A percentile compares a stretch with the other conserved stretches of the same genome.
Conservation (phyloP, 2,113 vertebrate genomes). For the Tragelaphus buxtoni region DNA sequence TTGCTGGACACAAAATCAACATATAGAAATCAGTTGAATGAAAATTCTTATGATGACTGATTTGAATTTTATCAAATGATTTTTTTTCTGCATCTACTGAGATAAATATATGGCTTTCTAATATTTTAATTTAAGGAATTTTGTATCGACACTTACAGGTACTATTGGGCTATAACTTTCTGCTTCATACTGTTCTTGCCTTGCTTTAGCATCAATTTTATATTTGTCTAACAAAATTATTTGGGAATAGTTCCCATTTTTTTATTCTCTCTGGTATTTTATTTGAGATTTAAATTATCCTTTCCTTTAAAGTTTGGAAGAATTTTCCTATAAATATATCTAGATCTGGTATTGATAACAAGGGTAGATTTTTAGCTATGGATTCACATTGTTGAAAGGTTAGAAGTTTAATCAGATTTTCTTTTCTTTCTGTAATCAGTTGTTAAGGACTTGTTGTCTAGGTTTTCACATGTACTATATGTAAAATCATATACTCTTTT, state of each 20-base stretch:
- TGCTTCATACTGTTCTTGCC: background rate
- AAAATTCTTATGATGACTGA: background rate
- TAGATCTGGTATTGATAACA: no score
- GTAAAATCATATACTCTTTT: background rate
- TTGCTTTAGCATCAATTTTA: background rate
- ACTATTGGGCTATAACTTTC: background rate
- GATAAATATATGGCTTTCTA: background rate
- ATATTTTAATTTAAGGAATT: background rate
- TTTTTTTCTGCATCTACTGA: background rate
- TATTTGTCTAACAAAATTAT: background rate
- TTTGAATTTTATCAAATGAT: background rate
- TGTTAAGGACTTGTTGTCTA: background rate
- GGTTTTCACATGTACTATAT: background rate
- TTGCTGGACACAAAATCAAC: background rate
- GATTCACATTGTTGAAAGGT: background rate
- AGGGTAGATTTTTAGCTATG: no score
- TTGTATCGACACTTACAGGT: background rate
- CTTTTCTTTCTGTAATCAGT: background rate
- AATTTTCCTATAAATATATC: no score
- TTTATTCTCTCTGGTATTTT: no score
- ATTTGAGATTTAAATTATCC: no score
- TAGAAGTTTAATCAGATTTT: background rate
- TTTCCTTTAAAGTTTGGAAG: no score
- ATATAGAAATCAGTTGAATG: background rate
- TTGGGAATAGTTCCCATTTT: no score